A percentile compares a stretch with the other conserved stretches of the same genome.
Evolutionary conservation across 2,888 invertebrate genomes (phyloP).

Genomic region (Nematopogon swammerdamellus): DNA sequence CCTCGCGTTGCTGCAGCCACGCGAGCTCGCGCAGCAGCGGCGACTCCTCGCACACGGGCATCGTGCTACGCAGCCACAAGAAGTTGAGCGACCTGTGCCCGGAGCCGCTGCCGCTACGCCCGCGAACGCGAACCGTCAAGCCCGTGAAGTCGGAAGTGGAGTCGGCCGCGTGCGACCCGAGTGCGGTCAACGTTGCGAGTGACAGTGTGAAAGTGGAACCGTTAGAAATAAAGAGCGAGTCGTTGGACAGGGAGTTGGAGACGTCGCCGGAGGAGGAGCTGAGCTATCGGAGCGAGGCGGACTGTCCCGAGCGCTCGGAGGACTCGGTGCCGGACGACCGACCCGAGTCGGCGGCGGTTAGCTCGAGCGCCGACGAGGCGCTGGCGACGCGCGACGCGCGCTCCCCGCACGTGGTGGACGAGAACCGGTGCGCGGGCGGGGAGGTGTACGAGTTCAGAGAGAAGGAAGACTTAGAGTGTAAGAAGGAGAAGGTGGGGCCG

Average conservation of each 20-base stretch:
- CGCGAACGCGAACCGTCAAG: not conserved
- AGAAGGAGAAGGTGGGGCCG: conserved; percentile 27
- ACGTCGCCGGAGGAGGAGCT: not conserved
- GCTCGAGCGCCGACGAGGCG: not conserved
- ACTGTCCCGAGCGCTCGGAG: not conserved
- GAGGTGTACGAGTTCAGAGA: conserved; percentile 27
- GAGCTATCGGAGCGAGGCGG: not conserved
- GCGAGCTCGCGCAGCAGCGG: conserved; percentile 49
- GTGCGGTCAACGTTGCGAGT: not conserved
- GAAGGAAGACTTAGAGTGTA: conserved; percentile 22
- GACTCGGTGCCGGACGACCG: not conserved
- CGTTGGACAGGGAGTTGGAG: not conserved
- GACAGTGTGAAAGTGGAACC: not conserved
- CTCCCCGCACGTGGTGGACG: not conserved
- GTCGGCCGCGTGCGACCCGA: conserved; percentile 4
- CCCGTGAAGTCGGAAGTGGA: not conserved
- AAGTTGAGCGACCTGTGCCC: conserved; percentile 27
- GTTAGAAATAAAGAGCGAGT: not conserved
- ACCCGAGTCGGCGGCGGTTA: not conserved
- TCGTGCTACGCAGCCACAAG: conserved; percentile 62
- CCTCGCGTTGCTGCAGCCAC: conserved; percentile 40
- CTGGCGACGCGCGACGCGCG: not conserved
- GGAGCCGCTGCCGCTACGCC: conserved; percentile 9
- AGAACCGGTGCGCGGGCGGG: not conserved
- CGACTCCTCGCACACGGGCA: conserved; percentile 45